A percentile compares a stretch with the other conserved stretches of the same genome.
Conservation (phyloP, 2,113 vertebrate species). For the Saguinus midas region DNA sequence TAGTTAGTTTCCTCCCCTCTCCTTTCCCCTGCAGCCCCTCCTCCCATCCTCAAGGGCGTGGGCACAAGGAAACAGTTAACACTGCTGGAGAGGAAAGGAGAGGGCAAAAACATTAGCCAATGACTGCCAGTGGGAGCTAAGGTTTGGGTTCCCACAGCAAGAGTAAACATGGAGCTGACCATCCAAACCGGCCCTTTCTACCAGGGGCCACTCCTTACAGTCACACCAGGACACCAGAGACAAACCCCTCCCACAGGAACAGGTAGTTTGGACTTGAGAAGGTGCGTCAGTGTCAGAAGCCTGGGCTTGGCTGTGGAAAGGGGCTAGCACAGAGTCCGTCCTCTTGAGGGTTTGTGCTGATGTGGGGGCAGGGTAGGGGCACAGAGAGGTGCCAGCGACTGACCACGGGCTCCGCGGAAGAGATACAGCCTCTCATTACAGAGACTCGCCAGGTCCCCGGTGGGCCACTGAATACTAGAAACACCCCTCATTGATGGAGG, state of each 20-base stretch:
- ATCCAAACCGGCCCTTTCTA: background rate
- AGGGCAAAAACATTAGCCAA: background rate
- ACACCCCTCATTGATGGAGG: too few species aligned
- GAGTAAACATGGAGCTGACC: background rate
- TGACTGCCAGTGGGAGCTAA: accelerated
- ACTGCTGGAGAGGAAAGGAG: accelerated
- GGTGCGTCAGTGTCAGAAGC: background rate
- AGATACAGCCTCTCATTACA: background rate
- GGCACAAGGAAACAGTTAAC: background rate
- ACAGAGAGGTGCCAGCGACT: background rate
- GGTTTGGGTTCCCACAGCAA: background rate
- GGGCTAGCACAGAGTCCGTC: background rate
- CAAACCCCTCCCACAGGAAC: background rate
- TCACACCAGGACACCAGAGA: background rate
- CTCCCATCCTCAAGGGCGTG: background rate
- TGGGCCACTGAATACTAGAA: background rate
- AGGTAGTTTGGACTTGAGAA: background rate
- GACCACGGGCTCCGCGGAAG: background rate
- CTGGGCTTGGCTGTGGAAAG: background rate
- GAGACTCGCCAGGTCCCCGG: background rate
- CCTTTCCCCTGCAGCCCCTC: background rate
- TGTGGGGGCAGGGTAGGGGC: background rate
- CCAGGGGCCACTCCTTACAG: background rate
- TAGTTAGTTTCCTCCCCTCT: too few species aligned
- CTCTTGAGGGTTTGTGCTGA: background rate